Percentiles rank a stretch among this genome's conserved stretches.
Conservation (phyloP, 1,140 invertebrate genomes). For the Drosophila kikkawai region DNA sequence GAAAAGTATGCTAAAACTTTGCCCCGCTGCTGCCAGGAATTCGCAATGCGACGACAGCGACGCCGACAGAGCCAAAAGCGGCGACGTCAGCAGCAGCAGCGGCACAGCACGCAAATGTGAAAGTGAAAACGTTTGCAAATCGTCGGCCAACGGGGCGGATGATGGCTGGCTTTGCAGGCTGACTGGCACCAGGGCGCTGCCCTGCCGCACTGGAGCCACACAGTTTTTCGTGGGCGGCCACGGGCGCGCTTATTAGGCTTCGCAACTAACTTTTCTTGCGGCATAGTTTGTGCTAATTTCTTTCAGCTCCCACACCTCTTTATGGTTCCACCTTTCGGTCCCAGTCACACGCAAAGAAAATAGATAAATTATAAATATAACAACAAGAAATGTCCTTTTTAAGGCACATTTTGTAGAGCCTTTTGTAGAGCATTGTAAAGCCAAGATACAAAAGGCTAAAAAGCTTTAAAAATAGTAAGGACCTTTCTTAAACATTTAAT, state of each 20-base stretch:
- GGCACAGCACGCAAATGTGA: constrained; percentile 48
- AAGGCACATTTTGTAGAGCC: not conserved
- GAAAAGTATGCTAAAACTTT: constrained; percentile 74
- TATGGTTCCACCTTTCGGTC: not conserved
- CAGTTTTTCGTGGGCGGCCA: constrained; percentile 18
- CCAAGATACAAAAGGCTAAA: not conserved
- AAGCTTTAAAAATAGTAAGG: not conserved
- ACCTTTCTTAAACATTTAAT: not conserved
- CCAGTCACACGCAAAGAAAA: constrained; percentile 6
- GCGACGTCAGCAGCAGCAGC: constrained; percentile 16
- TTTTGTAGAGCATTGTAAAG: not conserved
- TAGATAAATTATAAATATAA: too few species aligned
- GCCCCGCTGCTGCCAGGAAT: constrained; percentile 53
- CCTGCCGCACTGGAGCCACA: not conserved
- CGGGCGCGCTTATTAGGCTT: constrained; percentile 51
- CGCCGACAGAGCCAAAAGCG: constrained; percentile 13
- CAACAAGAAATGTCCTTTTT: not conserved
- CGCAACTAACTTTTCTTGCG: constrained; percentile 50
- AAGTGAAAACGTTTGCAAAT: constrained; percentile 69
- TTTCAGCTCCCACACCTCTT: constrained; percentile 11
- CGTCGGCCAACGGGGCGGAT: constrained; percentile 56
- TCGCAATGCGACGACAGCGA: constrained; percentile 70
- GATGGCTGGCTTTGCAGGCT: constrained; percentile 9
- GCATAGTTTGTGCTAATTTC: constrained; percentile 55
- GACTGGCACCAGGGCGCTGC: not conserved